phyloP scores from a whole-genome alignment of 2,888 invertebrate genomes.

The Corythucha ciliata region DNA sequence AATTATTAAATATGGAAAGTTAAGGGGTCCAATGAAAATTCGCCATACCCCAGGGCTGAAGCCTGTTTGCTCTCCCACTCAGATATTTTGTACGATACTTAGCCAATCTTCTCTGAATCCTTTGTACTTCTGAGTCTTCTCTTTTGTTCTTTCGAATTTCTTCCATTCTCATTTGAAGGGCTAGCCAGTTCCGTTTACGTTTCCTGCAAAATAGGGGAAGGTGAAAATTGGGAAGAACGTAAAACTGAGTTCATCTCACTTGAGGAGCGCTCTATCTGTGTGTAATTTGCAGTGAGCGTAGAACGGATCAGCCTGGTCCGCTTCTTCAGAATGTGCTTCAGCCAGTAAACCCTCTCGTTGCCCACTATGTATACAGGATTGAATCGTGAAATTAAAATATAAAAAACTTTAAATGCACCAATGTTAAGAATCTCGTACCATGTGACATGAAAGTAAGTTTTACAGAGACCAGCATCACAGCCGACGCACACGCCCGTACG shows the following conservation, averaged over 20 bases:
- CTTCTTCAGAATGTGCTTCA: slow-evolving; percentile 83
- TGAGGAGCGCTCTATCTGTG: slow-evolving; percentile 79
- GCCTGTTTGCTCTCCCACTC: slow-evolving; percentile 60
- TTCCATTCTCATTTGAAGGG: slow-evolving; percentile 65
- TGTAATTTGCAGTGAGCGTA: slow-evolving; percentile 94
- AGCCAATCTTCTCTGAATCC: slow-evolving; percentile 70
- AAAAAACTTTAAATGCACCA: too few species aligned
- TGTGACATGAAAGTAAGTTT: slow-evolving; percentile 94
- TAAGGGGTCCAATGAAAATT: not conserved
- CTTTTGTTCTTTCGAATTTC: slow-evolving; percentile 45
- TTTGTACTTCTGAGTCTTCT: slow-evolving; percentile 56
- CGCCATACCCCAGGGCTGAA: slow-evolving; percentile 72
- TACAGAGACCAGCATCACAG: slow-evolving; percentile 98
- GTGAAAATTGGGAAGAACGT: not conserved
- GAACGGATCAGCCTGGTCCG: slow-evolving; percentile 90
- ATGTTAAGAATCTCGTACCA: too few species aligned
- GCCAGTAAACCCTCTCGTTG: slow-evolving; percentile 87
- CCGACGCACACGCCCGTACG: slow-evolving; percentile 92
- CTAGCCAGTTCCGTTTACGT: slow-evolving; percentile 49
- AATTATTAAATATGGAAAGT: slow-evolving; percentile 3
- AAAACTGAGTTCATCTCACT: slow-evolving; percentile 34
- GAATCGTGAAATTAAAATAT: too few species aligned
- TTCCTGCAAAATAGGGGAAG: slow-evolving; percentile 28
- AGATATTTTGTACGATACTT: slow-evolving; percentile 78
- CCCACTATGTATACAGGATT: too few species aligned